Evolutionary conservation across 2,888 invertebrate species (phyloP).

Genomic region (Pterobdella sp.): DNA sequence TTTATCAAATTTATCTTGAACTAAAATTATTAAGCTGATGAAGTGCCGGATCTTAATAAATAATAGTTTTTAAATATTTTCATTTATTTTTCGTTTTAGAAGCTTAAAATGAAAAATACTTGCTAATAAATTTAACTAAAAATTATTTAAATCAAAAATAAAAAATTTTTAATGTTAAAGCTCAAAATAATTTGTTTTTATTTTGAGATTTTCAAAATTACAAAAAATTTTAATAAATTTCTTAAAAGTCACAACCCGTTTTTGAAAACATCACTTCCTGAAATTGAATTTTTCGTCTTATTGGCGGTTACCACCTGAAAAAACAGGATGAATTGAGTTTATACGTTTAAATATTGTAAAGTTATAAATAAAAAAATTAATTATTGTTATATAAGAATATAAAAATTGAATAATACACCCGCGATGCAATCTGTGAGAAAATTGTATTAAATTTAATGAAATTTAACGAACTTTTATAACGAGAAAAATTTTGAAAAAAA

Average conservation of each 20-base stretch:
- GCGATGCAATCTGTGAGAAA: conserved; percentile 24
- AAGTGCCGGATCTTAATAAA: no score
- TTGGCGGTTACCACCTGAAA: conserved; percentile 31
- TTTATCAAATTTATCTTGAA: no score
- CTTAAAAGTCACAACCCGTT: not conserved
- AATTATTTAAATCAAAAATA: no score
- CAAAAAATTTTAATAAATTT: not conserved
- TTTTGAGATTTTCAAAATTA: no score
- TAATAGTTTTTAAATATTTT: no score
- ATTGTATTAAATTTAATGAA: not conserved
- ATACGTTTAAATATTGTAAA: conserved; percentile 19
- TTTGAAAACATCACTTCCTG: conserved; percentile 21
- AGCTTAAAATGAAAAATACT: no score
- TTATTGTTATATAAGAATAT: conserved; percentile 17
- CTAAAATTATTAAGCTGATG: no score
- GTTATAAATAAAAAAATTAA: conserved; percentile 27
- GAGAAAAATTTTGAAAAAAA: conserved; percentile 13
- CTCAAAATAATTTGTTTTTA: no score
- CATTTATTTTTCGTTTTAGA: no score
- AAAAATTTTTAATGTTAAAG: no score
- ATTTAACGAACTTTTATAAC: conserved; percentile 9
- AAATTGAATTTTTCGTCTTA: conserved; percentile 25
- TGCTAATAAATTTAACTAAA: no score
- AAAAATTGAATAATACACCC: conserved; percentile 26
- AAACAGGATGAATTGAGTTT: conserved; percentile 26